These are phyloP conservation scores for Bubalus kerabau DNA, from an alignment of 2,113 vertebrate genomes.

Conservation along the genomic window DNA sequence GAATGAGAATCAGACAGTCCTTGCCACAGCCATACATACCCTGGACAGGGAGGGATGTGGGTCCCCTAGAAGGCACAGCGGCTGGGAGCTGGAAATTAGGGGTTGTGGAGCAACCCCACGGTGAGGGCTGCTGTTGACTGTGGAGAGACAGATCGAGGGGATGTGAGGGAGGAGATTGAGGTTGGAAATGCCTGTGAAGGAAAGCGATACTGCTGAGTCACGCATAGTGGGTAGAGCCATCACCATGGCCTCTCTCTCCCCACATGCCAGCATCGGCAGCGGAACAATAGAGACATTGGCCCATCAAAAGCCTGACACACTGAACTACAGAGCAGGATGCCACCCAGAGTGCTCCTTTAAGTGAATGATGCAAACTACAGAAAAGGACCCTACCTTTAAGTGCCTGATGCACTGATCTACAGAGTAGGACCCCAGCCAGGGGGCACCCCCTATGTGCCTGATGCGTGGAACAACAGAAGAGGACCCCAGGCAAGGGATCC, in stretches of 20 bases:
- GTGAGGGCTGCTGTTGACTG: background rate
- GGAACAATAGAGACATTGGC: background rate
- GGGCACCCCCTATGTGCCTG: background rate
- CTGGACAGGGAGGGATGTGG: background rate
- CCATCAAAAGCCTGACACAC: background rate
- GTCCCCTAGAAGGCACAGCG: background rate
- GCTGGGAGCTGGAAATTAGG: background rate
- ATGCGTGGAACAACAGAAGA: background rate
- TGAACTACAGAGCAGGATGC: background rate
- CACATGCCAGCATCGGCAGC: background rate
- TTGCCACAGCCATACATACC: background rate
- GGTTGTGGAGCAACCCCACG: background rate
- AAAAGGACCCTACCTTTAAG: background rate
- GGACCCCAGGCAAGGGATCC: background rate
- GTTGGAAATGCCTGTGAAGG: background rate
- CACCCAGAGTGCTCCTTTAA: background rate
- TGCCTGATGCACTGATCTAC: fast-evolving
- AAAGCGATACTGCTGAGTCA: background rate
- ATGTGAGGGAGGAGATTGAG: background rate
- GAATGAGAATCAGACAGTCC: background rate
- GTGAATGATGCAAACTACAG: background rate
- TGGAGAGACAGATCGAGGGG: background rate
- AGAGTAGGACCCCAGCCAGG: background rate
- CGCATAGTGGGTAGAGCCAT: background rate
- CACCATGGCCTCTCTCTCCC: background rate